These are phyloP conservation scores for Smutsia gigantea DNA, from an alignment of 2,797 vertebrate genomes.

Conservation along the genomic window DNA sequence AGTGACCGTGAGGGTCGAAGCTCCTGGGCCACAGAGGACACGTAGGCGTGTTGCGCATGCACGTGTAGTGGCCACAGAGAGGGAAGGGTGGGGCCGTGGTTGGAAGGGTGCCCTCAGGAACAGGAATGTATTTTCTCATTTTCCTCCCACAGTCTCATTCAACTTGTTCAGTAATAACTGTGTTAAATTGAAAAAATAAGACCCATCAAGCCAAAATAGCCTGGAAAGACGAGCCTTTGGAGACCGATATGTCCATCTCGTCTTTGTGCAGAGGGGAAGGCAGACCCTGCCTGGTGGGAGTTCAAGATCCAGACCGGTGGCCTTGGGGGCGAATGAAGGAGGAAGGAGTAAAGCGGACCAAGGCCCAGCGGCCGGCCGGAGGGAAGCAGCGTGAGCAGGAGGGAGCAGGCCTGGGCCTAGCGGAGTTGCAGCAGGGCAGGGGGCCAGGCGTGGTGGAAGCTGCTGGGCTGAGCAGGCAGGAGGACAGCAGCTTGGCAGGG, in stretches of 20 bases:
- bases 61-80: background rate
- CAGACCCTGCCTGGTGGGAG: background rate
- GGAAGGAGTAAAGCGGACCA: background rate
- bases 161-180: background rate
- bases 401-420: background rate
- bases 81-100: background rate
- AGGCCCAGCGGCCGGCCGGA: background rate
- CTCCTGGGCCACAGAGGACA: background rate
- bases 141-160: background rate
- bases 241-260: background rate
- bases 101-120: background rate
- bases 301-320: background rate
- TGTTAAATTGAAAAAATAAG: conserved; percentile 44
- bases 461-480: background rate
- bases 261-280: background rate
- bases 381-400: background rate
- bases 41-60: background rate
- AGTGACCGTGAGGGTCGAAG: background rate
- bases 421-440: background rate
- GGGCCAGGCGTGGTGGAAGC: background rate
- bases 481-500: background rate
- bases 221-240: background rate
- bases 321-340: background rate
- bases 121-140: background rate
- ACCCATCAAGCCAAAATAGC: background rate